These are phyloP conservation scores for Theocolax elegans DNA, from an alignment of 1,140 invertebrate species.

Conservation along the genomic window DNA sequence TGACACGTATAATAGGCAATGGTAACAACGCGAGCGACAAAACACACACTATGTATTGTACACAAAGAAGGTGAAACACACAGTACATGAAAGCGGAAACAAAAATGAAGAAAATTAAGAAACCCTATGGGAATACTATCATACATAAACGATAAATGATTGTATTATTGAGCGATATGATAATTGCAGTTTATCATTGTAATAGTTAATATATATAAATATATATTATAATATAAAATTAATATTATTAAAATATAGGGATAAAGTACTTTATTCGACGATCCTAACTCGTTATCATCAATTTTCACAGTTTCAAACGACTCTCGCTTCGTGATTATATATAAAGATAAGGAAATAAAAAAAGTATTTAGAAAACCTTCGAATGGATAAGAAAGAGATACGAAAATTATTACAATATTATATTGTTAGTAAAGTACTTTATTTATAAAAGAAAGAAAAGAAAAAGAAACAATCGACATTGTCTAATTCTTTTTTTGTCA, in stretches of 20 bases:
- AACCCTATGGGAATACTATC: constrained; percentile 44
- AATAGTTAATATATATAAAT: constrained; percentile 42
- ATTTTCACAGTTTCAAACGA: constrained; percentile 36
- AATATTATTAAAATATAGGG: constrained; percentile 44
- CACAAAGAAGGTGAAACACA: constrained; percentile 10
- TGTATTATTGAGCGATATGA: constrained; percentile 51
- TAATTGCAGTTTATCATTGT: constrained; percentile 49
- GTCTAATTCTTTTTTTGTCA: constrained; percentile 25
- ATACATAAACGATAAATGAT: constrained; percentile 49
- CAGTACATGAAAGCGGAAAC: constrained; percentile 35
- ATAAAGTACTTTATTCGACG: constrained; percentile 43
- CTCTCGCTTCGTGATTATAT: constrained; percentile 23
- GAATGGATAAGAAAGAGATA: too few species aligned
- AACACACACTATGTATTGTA: too few species aligned
- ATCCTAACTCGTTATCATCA: constrained; percentile 28
- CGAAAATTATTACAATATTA: constrained; percentile 40
- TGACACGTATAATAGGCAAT: too few species aligned
- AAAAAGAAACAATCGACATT: too few species aligned
- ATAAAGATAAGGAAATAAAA: too few species aligned
- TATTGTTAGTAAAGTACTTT: constrained; percentile 45
- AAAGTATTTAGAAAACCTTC: constrained; percentile 6
- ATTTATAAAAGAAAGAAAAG: constrained; percentile 36
- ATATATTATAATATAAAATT: constrained; percentile 43
- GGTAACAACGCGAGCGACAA: constrained; percentile 6
- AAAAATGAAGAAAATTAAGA: constrained; percentile 31